A percentile compares a stretch with the other conserved stretches of the same genome.
These are phyloP conservation scores for Lepus oiostolus DNA, from an alignment of 2,797 vertebrate species.

Conservation along the genomic window DNA sequence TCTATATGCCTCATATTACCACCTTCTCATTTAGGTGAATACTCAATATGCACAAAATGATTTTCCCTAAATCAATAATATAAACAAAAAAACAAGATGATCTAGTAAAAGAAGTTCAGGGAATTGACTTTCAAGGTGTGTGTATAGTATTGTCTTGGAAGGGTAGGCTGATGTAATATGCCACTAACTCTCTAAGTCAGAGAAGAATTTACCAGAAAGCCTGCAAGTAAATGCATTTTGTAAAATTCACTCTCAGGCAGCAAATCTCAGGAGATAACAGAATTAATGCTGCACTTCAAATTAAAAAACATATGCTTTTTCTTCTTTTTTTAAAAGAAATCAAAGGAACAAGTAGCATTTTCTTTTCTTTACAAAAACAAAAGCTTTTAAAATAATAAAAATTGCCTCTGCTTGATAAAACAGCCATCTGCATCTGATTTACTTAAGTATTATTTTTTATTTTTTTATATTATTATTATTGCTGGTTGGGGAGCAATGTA, in stretches of 20 bases:
- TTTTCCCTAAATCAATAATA: conserved; percentile 84
- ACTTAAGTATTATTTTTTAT: conserved; percentile 81
- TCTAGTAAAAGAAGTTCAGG: conserved; percentile 82
- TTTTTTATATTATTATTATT: conserved; percentile 80
- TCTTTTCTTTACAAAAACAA: conserved; percentile 88
- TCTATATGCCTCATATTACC: conserved; percentile 44
- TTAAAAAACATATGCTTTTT: conserved; percentile 89
- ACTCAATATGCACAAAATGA: conserved; percentile 79
- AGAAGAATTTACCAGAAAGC: conserved; percentile 87
- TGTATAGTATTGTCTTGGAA: conserved; percentile 82
- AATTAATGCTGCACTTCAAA: conserved; percentile 89
- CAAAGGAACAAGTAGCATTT: conserved; percentile 85
- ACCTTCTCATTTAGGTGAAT: conserved; percentile 71
- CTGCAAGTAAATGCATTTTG: conserved; percentile 88
- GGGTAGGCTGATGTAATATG: conserved; percentile 83
- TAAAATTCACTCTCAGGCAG: conserved; percentile 84
- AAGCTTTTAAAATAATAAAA: conserved; percentile 90
- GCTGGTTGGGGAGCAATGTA: conserved; percentile 79
- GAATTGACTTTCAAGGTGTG: conserved; percentile 81
- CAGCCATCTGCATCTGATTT: conserved; percentile 89
- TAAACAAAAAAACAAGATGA: conserved; percentile 84
- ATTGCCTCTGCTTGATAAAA: conserved; percentile 86
- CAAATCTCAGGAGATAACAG: conserved; percentile 87
- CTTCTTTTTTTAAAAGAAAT: conserved; percentile 81
- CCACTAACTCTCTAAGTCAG: conserved; percentile 85